These are phyloP conservation scores for Chlamydotis undulata DNA, from an alignment of 2,113 vertebrate species.

Conservation along the genomic window DNA sequence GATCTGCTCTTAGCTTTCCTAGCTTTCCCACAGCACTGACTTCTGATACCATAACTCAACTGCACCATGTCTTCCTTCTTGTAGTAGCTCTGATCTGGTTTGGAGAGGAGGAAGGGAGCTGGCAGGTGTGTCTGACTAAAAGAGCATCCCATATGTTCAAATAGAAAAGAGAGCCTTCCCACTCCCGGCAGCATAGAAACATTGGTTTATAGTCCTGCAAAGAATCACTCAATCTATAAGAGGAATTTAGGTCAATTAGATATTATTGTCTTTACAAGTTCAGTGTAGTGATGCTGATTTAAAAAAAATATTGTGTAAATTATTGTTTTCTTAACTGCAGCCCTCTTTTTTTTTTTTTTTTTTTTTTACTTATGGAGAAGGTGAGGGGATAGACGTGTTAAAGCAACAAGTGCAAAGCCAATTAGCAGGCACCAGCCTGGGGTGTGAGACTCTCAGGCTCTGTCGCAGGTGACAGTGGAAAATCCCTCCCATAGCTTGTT, in stretches of 20 bases:
- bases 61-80: neutral
- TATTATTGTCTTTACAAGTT: neutral
- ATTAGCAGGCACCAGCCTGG: too few species aligned
- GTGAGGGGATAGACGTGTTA: too few species aligned
- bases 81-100: neutral
- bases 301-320: neutral
- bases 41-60: neutral
- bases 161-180: neutral
- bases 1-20: neutral
- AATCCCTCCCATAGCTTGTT: too few species aligned
- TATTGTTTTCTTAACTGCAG: too few species aligned
- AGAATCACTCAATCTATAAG: neutral
- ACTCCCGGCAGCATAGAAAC: neutral
- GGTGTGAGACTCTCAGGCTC: too few species aligned
- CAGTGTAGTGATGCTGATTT: neutral
- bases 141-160: neutral
- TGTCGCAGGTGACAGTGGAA: too few species aligned
- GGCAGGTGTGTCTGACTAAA: neutral
- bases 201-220: neutral
- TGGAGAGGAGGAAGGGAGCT: neutral
- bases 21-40: neutral
- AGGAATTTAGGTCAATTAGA: neutral
- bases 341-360: too few species aligned
- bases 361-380: too few species aligned
- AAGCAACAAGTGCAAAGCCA: too few species aligned